Evolutionary conservation across 2,888 invertebrate species (phyloP).

Genomic region (Marronus borbonicus): DNA sequence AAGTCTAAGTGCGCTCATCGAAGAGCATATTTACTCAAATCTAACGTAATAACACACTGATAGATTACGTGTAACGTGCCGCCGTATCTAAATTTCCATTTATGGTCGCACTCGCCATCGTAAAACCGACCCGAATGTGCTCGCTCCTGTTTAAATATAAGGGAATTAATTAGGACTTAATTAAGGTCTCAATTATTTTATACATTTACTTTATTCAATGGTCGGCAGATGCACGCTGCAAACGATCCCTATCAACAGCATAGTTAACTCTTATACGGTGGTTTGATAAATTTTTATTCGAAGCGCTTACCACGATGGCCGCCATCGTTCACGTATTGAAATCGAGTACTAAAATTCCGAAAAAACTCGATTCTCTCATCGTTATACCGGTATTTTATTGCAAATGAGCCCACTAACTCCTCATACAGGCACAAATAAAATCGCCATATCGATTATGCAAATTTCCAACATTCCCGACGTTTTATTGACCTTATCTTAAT

Average conservation of each 20-base stretch:
- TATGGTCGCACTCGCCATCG: background rate
- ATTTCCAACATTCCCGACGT: conserved; percentile 50
- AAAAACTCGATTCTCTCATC: conserved; percentile 25
- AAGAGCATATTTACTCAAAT: too few relatives aligned
- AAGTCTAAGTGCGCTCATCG: too few relatives aligned
- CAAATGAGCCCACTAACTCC: conserved; percentile 47
- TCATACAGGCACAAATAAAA: conserved; percentile 45
- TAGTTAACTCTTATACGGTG: background rate
- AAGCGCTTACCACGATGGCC: background rate
- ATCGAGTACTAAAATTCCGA: conserved; percentile 11
- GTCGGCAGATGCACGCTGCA: conserved; percentile 12
- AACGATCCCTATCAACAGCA: background rate
- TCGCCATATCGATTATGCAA: conserved; percentile 49
- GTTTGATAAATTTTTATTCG: conserved; percentile 32
- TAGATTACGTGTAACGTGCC: too few relatives aligned
- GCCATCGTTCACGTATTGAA: conserved; percentile 12
- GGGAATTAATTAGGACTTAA: conserved; percentile 16
- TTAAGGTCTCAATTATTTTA: conserved; percentile 15
- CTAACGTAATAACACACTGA: too few relatives aligned
- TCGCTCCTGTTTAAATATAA: background rate
- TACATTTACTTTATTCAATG: conserved; percentile 6
- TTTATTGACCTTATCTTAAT: conserved; percentile 56
- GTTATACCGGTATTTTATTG: conserved; percentile 41
- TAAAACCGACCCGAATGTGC: background rate
- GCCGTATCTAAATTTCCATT: too few relatives aligned